These are phyloP conservation scores for Sprattus sprattus DNA, from an alignment of 2,113 vertebrate genomes.

Conservation along the genomic window DNA sequence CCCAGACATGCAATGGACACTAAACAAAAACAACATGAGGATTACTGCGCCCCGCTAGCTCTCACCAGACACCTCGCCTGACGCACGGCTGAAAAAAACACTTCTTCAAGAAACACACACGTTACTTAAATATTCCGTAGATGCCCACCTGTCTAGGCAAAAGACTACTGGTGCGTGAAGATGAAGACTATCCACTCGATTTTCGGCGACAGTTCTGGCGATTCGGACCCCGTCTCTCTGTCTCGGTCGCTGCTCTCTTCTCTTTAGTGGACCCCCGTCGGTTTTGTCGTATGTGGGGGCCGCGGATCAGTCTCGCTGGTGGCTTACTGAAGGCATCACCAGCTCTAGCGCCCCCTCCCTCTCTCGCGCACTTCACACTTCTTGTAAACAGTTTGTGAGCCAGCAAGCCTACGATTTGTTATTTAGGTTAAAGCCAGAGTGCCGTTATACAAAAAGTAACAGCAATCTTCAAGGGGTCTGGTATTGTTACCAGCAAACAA, in stretches of 20 bases:
- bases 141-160: neutral
- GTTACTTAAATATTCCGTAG: neutral
- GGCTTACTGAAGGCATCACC: conserved; percentile 68
- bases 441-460: neutral
- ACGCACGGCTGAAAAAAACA: neutral
- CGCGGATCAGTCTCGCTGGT: conserved; percentile 57
- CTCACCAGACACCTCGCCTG: neutral
- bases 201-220: neutral
- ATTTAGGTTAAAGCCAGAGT: neutral
- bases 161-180: neutral
- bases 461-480: neutral
- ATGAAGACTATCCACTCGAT: neutral
- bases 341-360: conserved; percentile 41
- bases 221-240: conserved; percentile 4
- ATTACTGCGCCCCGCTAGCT: neutral
- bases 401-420: neutral
- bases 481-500: neutral
- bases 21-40: neutral
- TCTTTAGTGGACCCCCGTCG: conserved; percentile 17
- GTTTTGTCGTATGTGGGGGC: conserved; percentile 51
- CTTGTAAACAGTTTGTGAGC: neutral
- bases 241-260: conserved; percentile 6
- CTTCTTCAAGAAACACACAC: neutral
- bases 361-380: neutral
- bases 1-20: neutral